phyloP scores from a whole-genome alignment of 1,140 invertebrate genomes.

The Marisa cornuarietis region DNA sequence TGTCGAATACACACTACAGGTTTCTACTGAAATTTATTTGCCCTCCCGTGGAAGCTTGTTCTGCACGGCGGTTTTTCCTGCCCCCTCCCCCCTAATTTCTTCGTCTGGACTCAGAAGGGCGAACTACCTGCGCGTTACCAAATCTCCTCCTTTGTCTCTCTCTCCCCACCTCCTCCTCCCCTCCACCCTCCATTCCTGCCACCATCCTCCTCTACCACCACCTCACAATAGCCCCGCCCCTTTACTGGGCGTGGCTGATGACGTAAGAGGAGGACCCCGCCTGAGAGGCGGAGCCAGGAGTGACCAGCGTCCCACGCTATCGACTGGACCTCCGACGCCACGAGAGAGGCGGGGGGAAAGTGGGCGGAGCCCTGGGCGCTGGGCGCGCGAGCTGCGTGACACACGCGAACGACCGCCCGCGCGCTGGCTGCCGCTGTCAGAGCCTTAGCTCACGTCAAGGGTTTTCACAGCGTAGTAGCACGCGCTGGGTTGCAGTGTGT shows the following conservation, averaged over 20 bases:
- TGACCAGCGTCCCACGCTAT: too few relatives aligned
- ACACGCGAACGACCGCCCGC: too few relatives aligned
- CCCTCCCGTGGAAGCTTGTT: too few relatives aligned
- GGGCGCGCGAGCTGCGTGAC: background rate
- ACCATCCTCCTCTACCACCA: background rate
- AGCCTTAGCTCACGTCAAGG: too few relatives aligned
- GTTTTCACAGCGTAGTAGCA: too few relatives aligned
- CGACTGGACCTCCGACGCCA: too few relatives aligned
- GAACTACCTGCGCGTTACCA: too few relatives aligned
- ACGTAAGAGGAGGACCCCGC: background rate
- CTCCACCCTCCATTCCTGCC: too few relatives aligned
- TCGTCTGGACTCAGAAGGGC: too few relatives aligned
- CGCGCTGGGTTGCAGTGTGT: background rate
- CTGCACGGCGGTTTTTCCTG: background rate
- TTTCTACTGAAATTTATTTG: background rate
- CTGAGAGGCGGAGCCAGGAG: background rate
- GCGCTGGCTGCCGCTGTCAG: too few relatives aligned
- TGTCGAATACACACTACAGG: background rate
- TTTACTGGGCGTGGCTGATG: background rate
- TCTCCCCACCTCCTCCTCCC: too few relatives aligned
- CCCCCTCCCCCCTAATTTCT: background rate
- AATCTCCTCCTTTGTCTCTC: background rate
- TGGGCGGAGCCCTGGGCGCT: background rate
- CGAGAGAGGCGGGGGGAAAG: too few relatives aligned
- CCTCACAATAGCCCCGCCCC: conserved; percentile 2